phyloP scores from a whole-genome alignment of 2,888 invertebrate species.

The Noctua janthina region DNA sequence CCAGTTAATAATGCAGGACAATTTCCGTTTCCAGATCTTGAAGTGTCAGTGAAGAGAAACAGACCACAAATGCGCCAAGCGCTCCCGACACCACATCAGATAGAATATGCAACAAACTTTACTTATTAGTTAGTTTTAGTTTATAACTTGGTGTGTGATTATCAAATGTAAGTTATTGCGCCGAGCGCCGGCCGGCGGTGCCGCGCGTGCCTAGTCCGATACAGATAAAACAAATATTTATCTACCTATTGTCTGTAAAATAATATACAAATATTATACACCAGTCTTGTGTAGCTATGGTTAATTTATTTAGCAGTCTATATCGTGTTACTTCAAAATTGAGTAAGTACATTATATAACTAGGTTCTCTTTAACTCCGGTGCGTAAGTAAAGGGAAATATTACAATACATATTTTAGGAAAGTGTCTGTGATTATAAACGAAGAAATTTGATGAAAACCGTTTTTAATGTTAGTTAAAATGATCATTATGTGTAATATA shows the following conservation, averaged over 20 bases:
- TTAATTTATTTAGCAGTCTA: slow-evolving; percentile 88
- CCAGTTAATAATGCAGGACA: slow-evolving; percentile 23
- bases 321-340: slow-evolving; percentile 83
- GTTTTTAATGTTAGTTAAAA: slow-evolving; percentile 85
- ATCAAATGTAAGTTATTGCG: slow-evolving; percentile 87
- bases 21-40: slow-evolving; percentile 85
- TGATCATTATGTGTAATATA: slow-evolving; percentile 81
- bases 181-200: slow-evolving; percentile 82
- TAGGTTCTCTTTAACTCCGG: slow-evolving; percentile 84
- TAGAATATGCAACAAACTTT: slow-evolving; percentile 85
- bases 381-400: slow-evolving; percentile 82
- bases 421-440: slow-evolving; percentile 90
- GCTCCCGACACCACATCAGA: slow-evolving; percentile 81
- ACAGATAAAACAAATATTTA: slow-evolving; percentile 88
- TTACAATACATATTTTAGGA: slow-evolving; percentile 88
- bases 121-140: slow-evolving; percentile 87
- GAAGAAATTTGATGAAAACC: slow-evolving; percentile 88
- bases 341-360: slow-evolving; percentile 80
- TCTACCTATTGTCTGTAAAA: slow-evolving; percentile 87
- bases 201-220: slow-evolving; percentile 89
- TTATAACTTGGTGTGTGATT: slow-evolving; percentile 89
- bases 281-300: slow-evolving; percentile 86
- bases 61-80: slow-evolving; percentile 80
- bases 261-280: slow-evolving; percentile 82
- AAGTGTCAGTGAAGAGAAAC: slow-evolving; percentile 79